These are phyloP conservation scores for Euzetes globulus DNA, from an alignment of 2,888 invertebrate species.

Conservation along the genomic window DNA sequence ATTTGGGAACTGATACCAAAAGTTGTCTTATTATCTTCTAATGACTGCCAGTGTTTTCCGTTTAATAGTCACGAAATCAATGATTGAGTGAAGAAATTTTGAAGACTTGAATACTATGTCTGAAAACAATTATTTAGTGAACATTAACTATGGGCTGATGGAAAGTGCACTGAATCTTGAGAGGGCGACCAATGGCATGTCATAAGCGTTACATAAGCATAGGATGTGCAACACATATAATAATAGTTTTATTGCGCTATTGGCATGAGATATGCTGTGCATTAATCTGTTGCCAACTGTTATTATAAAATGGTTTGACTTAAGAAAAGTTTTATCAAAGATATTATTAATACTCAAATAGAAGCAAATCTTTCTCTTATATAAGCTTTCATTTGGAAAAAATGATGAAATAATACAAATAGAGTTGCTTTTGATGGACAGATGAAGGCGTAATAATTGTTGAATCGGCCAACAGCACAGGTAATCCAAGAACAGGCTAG, in stretches of 20 bases:
- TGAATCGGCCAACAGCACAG: neutral
- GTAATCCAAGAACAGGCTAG: too few relatives aligned
- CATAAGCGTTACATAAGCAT: neutral
- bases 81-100: conserved; percentile 9
- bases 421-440: conserved; percentile 17
- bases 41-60: conserved; percentile 10
- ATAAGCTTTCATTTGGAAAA: conserved; percentile 13
- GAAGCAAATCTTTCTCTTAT: neutral
- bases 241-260: neutral
- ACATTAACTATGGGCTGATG: neutral
- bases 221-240: neutral
- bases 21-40: neutral
- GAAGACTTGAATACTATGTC: neutral
- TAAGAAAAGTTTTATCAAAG: conserved; percentile 5
- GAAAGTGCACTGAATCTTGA: neutral
- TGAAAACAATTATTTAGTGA: conserved; percentile 1
- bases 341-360: conserved; percentile 11
- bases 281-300: neutral
- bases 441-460: conserved; percentile 22
- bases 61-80: conserved; percentile 23
- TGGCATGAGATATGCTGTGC: neutral
- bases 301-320: neutral
- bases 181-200: neutral
- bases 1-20: neutral
- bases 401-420: conserved; percentile 26